These are phyloP conservation scores for Microcebus griseorufus DNA, from an alignment of 2,113 vertebrate species.

Conservation along the genomic window DNA sequence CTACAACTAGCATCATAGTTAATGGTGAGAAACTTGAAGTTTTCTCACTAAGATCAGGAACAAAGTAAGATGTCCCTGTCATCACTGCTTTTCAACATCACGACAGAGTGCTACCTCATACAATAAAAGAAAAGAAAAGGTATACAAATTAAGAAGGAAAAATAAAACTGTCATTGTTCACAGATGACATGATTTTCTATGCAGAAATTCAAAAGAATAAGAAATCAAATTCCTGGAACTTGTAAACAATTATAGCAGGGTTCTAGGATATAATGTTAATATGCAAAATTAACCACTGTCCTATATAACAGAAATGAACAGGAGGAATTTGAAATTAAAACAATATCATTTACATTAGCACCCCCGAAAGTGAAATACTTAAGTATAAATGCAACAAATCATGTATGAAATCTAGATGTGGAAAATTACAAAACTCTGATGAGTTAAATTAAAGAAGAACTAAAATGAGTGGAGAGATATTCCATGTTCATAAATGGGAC, in stretches of 20 bases:
- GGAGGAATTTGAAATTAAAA: not conserved
- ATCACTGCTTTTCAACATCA: not conserved
- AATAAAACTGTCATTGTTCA: not conserved
- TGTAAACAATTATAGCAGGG: not conserved
- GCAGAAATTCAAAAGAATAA: not conserved
- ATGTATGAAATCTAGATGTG: not conserved
- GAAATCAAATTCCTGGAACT: not conserved
- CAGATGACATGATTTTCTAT: not conserved
- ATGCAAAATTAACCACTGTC: not conserved
- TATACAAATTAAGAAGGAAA: not conserved
- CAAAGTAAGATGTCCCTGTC: not conserved
- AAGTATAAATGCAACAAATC: not conserved
- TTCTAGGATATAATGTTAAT: not conserved
- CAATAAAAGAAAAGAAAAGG: not conserved
- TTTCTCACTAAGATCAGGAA: not conserved
- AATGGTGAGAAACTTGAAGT: not conserved
- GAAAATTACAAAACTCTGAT: not conserved
- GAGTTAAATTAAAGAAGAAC: not conserved
- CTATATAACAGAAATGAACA: not conserved
- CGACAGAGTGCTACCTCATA: too few species aligned
- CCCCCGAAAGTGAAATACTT: not conserved
- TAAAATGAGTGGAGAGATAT: not conserved
- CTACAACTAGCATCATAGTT: not conserved
- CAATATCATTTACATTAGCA: not conserved
- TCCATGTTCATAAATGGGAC: not conserved